These are phyloP conservation scores for Orchesellides sinensis DNA, from an alignment of 2,888 invertebrate species.

Conservation along the genomic window DNA sequence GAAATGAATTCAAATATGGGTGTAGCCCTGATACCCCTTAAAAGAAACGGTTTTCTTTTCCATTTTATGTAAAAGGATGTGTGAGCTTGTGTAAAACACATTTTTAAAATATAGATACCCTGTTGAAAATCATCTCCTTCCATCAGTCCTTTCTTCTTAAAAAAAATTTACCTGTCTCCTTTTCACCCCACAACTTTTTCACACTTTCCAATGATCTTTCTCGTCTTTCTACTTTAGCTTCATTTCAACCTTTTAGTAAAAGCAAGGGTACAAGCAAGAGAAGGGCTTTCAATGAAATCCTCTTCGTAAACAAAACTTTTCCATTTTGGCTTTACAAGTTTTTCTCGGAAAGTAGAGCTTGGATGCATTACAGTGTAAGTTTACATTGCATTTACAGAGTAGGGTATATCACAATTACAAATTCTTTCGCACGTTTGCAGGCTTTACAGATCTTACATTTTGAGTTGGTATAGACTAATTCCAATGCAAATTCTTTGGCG, in stretches of 20 bases:
- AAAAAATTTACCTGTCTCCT: neutral
- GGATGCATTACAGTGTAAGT: neutral
- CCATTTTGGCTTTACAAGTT: slow-evolving; percentile 40
- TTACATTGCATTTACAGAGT: neutral
- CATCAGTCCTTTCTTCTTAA: no score
- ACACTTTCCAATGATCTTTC: neutral
- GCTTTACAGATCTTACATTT: neutral
- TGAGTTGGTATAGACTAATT: slow-evolving; percentile 5
- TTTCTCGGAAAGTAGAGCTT: slow-evolving; percentile 1
- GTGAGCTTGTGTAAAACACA: no score
- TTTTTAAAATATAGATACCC: neutral
- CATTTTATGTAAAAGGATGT: no score
- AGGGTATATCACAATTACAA: neutral
- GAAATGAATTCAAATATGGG: no score
- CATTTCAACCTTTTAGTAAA: neutral
- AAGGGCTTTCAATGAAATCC: slow-evolving; percentile 38
- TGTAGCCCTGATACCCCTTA: no score
- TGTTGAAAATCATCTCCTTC: neutral
- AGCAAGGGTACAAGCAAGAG: neutral
- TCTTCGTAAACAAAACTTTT: slow-evolving; percentile 54
- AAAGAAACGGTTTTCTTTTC: no score
- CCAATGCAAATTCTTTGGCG: neutral
- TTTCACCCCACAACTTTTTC: neutral
- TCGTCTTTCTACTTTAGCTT: neutral
- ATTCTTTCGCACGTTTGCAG: neutral